These are phyloP conservation scores for Peromyscus melanophrys DNA, from an alignment of 2,797 vertebrate species.

Conservation along the genomic window DNA sequence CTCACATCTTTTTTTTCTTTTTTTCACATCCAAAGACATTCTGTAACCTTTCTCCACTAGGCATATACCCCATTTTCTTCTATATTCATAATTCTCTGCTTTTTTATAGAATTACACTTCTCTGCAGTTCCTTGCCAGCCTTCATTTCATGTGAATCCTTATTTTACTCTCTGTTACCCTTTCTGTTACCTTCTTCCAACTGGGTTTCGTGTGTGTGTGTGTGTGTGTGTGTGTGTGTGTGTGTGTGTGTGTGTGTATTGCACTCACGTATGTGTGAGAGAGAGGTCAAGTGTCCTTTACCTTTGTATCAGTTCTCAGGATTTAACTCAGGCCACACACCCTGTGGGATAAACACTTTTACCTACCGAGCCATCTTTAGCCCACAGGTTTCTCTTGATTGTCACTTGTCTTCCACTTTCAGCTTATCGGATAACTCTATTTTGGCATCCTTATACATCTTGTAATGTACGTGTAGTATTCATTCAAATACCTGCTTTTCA, in stretches of 20 bases:
- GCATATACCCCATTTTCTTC: constrained; percentile 33
- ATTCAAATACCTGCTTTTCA: constrained; percentile 55
- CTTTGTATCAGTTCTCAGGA: background rate
- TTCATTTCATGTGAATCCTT: constrained; percentile 53
- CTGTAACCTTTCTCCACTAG: constrained; percentile 16
- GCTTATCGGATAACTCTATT: constrained; percentile 33
- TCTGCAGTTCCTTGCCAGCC: constrained; percentile 3
- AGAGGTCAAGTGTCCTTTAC: background rate
- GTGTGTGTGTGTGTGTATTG: background rate
- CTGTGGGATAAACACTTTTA: background rate
- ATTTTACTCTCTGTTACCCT: background rate
- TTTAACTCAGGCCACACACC: background rate
- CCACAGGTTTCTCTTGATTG: background rate
- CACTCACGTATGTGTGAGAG: background rate
- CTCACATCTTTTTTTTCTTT: constrained; percentile 28
- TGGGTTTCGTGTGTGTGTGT: background rate
- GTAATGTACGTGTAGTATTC: constrained; percentile 47
- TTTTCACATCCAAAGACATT: constrained; percentile 41
- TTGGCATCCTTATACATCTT: background rate
- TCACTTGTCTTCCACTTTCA: constrained; percentile 46
- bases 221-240: background rate
- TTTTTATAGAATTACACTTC: background rate
- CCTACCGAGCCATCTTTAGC: background rate
- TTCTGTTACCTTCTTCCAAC: constrained; percentile 29
- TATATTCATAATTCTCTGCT: constrained; percentile 56